Conservation (phyloP, 1,140 invertebrate genomes). For the Meloidogyne hapla region DNA sequence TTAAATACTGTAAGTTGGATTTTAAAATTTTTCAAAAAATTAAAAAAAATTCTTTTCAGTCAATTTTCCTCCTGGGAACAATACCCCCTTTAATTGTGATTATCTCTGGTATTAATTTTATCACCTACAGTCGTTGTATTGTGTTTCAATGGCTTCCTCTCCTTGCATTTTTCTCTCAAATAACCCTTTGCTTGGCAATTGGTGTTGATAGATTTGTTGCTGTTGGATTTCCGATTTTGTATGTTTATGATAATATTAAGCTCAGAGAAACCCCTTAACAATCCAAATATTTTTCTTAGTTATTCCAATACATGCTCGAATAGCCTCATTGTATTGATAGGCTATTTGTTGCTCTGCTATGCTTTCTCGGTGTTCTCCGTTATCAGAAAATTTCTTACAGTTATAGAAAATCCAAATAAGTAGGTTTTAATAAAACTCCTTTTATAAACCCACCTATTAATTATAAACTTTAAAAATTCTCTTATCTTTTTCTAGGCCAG, state of each 20-base stretch:
- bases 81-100: not conserved
- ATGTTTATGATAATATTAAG: too few species aligned
- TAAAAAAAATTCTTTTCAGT: not conserved
- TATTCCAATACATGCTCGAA: not conserved
- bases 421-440: not conserved
- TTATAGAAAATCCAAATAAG: not conserved
- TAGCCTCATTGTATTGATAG: not conserved
- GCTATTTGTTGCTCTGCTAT: not conserved
- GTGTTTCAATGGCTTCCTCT: not conserved
- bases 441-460: too few species aligned
- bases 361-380: not conserved
- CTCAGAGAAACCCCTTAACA: too few species aligned
- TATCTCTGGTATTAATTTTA: not conserved
- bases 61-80: not conserved
- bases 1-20: not conserved
- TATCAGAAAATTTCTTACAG: not conserved
- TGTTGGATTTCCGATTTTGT: not conserved
- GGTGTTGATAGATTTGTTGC: not conserved
- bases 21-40: not conserved
- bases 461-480: too few species aligned
- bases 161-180: not conserved
- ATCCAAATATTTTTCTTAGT: too few species aligned
- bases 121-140: not conserved
- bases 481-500: not conserved
- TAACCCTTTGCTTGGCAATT: not conserved